A percentile compares a stretch with the other conserved stretches of the same genome.
phyloP scores from a whole-genome alignment of 53 echinoderm and acorn worm genomes.

The Holothuria scabra region DNA sequence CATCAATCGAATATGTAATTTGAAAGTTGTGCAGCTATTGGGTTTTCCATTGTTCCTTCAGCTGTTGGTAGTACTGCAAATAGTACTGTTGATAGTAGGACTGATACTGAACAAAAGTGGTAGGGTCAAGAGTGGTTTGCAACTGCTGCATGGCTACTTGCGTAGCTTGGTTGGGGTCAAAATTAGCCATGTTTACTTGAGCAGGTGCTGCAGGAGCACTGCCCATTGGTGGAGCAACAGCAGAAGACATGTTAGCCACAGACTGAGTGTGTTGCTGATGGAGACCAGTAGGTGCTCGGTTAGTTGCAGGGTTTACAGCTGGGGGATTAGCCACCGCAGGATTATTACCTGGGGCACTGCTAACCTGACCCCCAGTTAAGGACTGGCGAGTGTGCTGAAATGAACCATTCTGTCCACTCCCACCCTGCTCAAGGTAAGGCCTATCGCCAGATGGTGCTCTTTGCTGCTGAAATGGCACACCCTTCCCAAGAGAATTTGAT shows the following conservation, averaged over 20 bases:
- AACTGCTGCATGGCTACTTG: slow-evolving; percentile 51
- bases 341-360: too few species aligned
- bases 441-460: too few species aligned
- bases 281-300: too few species aligned
- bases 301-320: too few species aligned
- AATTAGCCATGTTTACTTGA: slow-evolving; percentile 54
- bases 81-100: slow-evolving; percentile 85
- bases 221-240: not conserved
- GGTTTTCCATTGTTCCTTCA: slow-evolving; percentile 46
- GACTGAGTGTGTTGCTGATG: not conserved
- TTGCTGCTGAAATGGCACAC: too few species aligned
- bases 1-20: too few species aligned
- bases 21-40: not conserved
- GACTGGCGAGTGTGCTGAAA: too few species aligned
- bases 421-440: too few species aligned
- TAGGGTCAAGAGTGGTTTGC: slow-evolving; percentile 72
- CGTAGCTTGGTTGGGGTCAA: slow-evolving; percentile 45
- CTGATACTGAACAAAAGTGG: slow-evolving; percentile 81
- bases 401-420: too few species aligned
- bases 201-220: slow-evolving; percentile 46
- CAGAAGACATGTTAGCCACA: not conserved
- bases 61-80: slow-evolving; percentile 93
- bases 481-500: too few species aligned
- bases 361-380: too few species aligned
- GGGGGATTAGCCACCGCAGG: too few species aligned